Percentiles rank a stretch among this genome's conserved stretches.
Conservation (phyloP, 2,888 invertebrate species). For the Trypoxylon attenuatum region DNA sequence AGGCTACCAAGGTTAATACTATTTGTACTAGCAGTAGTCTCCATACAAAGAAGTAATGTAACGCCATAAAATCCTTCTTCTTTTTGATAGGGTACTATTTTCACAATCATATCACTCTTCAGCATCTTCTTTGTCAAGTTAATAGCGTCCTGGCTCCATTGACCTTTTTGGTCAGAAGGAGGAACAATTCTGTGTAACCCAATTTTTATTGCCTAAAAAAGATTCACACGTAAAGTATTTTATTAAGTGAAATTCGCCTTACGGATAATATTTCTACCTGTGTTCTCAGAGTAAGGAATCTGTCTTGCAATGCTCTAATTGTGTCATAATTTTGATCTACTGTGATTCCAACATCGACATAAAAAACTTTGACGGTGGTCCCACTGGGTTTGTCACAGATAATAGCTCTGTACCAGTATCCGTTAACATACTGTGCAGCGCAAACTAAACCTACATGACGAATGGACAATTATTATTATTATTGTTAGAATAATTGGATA, state of each 20-base stretch:
- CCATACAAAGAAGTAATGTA: too few species aligned
- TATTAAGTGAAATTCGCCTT: neutral
- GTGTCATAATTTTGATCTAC: conserved; percentile 75
- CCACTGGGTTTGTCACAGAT: conserved; percentile 75
- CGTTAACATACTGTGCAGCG: conserved; percentile 73
- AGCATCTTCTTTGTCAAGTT: too few species aligned
- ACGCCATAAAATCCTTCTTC: too few species aligned
- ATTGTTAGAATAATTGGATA: neutral
- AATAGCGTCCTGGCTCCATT: conserved; percentile 72
- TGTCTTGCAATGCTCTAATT: conserved; percentile 76
- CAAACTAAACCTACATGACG: conserved; percentile 76
- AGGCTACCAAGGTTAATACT: too few species aligned
- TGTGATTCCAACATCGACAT: conserved; percentile 80
- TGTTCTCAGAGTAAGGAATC: conserved; percentile 75
- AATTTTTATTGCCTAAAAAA: conserved; percentile 61
- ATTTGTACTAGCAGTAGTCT: too few species aligned
- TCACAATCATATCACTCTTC: too few species aligned
- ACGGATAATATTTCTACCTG: too few species aligned
- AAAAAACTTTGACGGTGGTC: conserved; percentile 77
- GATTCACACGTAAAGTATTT: neutral
- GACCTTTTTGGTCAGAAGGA: conserved; percentile 58
- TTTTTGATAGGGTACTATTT: too few species aligned
- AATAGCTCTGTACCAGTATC: conserved; percentile 76
- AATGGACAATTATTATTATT: neutral
- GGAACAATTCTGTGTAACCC: conserved; percentile 72